Conservation (phyloP, 2,113 vertebrate species). For the Tichodroma muraria region DNA sequence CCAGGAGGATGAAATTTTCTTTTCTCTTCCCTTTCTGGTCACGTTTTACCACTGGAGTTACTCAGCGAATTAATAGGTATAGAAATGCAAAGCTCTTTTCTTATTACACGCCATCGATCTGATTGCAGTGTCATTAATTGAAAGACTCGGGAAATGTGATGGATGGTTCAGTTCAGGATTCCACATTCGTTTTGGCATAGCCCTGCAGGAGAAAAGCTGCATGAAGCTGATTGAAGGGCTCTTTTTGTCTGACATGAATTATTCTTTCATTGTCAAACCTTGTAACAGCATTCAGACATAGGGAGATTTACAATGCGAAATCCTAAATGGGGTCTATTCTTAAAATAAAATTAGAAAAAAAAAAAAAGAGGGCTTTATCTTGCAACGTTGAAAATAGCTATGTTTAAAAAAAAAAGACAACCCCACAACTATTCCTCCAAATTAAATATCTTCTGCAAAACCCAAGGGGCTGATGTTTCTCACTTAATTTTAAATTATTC, state of each 20-base stretch:
- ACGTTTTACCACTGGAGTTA: slow-evolving; percentile 71
- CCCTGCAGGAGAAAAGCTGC: slow-evolving; percentile 65
- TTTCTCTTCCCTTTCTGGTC: slow-evolving; percentile 70
- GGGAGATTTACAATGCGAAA: slow-evolving; percentile 71
- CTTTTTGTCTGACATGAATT: slow-evolving; percentile 71
- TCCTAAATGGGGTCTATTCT: slow-evolving; percentile 62
- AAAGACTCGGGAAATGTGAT: slow-evolving; percentile 71
- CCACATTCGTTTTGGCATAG: slow-evolving; percentile 62
- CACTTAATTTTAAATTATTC: slow-evolving; percentile 42
- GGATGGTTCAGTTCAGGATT: slow-evolving; percentile 66
- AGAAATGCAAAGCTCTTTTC: slow-evolving; percentile 80
- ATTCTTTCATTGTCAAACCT: slow-evolving; percentile 72
- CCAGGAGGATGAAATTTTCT: slow-evolving; percentile 50
- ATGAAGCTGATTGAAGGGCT: slow-evolving; percentile 64
- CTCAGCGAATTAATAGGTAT: slow-evolving; percentile 80
- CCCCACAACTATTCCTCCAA: slow-evolving; percentile 21
- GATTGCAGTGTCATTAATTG: slow-evolving; percentile 78
- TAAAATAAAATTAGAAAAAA: slow-evolving; percentile 61
- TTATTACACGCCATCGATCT: slow-evolving; percentile 79
- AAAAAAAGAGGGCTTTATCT: slow-evolving; percentile 19
- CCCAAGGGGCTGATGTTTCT: slow-evolving; percentile 41
- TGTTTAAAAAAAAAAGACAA: neutral
- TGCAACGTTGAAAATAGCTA: slow-evolving; percentile 34
- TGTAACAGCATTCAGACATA: slow-evolving; percentile 65
- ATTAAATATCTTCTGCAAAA: slow-evolving; percentile 51